These are phyloP conservation scores for Choristoneura fumiferana DNA, from an alignment of 1,140 invertebrate species.

Conservation along the genomic window DNA sequence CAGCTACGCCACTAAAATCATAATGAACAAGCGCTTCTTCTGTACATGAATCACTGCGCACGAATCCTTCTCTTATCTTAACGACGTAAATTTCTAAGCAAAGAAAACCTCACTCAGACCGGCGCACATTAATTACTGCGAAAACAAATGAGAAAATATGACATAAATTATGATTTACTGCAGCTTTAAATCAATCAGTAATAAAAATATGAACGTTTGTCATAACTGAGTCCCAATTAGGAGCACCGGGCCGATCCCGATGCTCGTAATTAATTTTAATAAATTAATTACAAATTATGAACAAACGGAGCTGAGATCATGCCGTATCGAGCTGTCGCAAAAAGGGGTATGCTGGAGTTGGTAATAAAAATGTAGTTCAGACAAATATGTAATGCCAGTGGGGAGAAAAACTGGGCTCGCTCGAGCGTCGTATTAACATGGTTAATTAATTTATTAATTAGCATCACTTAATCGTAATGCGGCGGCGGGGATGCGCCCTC, in stretches of 20 bases:
- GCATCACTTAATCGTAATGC: constrained; percentile 66
- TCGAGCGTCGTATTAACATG: constrained; percentile 64
- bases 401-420: constrained; percentile 53
- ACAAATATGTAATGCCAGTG: constrained; percentile 46
- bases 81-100: constrained; percentile 27
- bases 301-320: constrained; percentile 28
- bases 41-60: constrained; percentile 28
- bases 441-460: constrained; percentile 75
- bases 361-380: constrained; percentile 53
- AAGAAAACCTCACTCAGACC: constrained; percentile 33
- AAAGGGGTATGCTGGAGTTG: constrained; percentile 43
- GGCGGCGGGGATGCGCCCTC: constrained; percentile 39
- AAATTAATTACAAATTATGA: constrained; percentile 55
- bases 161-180: constrained; percentile 47
- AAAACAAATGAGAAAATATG: constrained; percentile 47
- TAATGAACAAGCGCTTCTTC: constrained; percentile 10
- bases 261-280: constrained; percentile 46
- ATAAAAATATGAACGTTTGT: constrained; percentile 41
- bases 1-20: constrained; percentile 5
- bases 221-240: constrained; percentile 45
- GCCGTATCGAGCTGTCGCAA: constrained; percentile 38
- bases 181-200: constrained; percentile 39
- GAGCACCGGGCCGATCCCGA: constrained; percentile 31
- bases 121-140: constrained; percentile 32
- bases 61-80: constrained; percentile 37